Base-by-base conservation (phyloP, 2,113 vertebrate species). In the Holacanthus passer region DNA sequence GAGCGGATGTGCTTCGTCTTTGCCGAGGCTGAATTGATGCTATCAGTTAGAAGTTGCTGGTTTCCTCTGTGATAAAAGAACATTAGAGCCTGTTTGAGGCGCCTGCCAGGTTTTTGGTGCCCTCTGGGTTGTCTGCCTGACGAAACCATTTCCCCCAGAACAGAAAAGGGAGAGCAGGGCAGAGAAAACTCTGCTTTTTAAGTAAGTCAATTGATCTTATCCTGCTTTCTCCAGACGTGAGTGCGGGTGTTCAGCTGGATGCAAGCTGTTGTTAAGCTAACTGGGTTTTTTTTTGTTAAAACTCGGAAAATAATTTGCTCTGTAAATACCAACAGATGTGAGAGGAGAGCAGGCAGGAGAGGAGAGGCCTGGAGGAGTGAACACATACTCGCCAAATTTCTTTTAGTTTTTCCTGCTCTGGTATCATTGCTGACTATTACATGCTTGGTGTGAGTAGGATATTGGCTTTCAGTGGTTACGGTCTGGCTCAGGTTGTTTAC, bases 191-290 rank as follows among this genome's bases (percentile, higher is more conserved):
- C 29, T 48, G 29, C 27, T 58, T 62, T 81, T 78, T 29, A 83
- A 82, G 39, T 77, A 60, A 50, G 45, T 63, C 74, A 50, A 22
- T 83, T 87, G 81, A 89, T 87, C 75, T 84, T 76, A 73, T 78
- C 75, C 59, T 62, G 52, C 74, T 88, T 87, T 80, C 35, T 67
- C 65, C 82, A 87, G 80, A 56, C 56, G 0, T 37, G 27, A 79
- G 70, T 69, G 53, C 8, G 39, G 73, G 41, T 48, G 24, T 81
- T 85, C 17, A 45, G 55, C 67, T 56, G 81, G 65, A 82, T 82
- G 79, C 83, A 87, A 87, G 79, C 73, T 87, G 84, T 78, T 82
- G 83, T 87, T 89, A 87, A 89, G 82, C 79, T 77, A 41, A 85
- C 73, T 73, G 77, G 52, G 67, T 50, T 78, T 89, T 81, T 32